Evolutionary conservation across 2,888 invertebrate species (phyloP).

Genomic region (Lasioglossum vierecki): DNA sequence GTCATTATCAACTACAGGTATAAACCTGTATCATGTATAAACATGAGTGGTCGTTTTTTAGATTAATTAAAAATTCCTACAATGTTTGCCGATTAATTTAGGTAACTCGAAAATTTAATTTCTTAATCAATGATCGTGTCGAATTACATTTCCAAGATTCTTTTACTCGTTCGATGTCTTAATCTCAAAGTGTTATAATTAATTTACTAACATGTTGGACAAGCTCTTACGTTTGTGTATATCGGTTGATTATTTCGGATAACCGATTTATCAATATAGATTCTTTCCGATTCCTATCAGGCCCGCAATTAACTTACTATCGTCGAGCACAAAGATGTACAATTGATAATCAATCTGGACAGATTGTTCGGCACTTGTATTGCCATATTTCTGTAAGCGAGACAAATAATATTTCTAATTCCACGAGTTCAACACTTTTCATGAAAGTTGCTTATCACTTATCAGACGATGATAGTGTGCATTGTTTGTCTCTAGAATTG

Average conservation of each 20-base stretch:
- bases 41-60: no score
- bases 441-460: not conserved
- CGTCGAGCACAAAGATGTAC: not conserved
- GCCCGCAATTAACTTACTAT: not conserved
- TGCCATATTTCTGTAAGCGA: not conserved
- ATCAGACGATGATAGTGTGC: not conserved
- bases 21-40: no score
- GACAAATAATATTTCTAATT: not conserved
- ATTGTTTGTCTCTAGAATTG: not conserved
- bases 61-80: not conserved
- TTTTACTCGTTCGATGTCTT: not conserved
- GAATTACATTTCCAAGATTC: not conserved
- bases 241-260: not conserved
- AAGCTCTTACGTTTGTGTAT: not conserved
- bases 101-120: not conserved
- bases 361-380: not conserved
- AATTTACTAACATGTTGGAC: not conserved
- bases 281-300: not conserved
- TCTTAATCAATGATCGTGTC: not conserved
- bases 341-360: not conserved
- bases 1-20: no score
- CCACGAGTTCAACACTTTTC: not conserved
- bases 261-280: not conserved
- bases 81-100: not conserved
- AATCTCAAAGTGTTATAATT: not conserved